These are phyloP conservation scores for Sula dactylatra DNA, from an alignment of 2,113 vertebrate species.

Conservation along the genomic window DNA sequence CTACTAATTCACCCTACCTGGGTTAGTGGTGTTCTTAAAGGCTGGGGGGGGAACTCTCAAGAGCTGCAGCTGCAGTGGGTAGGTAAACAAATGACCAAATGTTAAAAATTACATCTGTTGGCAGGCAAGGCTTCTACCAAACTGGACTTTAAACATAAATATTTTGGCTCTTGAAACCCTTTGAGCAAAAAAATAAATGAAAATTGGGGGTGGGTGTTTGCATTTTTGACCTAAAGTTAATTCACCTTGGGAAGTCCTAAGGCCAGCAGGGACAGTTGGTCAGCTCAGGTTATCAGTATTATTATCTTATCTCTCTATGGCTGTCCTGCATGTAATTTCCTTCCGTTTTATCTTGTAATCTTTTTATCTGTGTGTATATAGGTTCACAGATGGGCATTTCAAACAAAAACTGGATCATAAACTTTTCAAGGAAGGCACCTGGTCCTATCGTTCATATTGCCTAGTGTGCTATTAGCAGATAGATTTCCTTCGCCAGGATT, in stretches of 20 bases:
- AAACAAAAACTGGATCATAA: not conserved
- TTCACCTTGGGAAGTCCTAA: not conserved
- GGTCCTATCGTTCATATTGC: not conserved
- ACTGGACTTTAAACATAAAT: constrained; percentile 42
- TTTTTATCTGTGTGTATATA: not conserved
- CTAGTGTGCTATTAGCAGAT: not conserved
- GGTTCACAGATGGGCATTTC: not conserved
- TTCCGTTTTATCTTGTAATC: not conserved
- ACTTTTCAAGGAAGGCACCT: not conserved
- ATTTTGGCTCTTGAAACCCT: not conserved
- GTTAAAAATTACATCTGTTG: not conserved
- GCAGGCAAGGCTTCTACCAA: not conserved
- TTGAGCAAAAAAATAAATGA: not conserved
- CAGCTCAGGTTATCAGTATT: constrained; percentile 2
- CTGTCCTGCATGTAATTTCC: not conserved
- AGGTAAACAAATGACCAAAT: not conserved
- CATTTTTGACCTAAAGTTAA: not conserved
- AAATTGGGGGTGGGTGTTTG: not conserved
- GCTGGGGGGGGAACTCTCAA: not conserved
- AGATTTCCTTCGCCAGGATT: not conserved
- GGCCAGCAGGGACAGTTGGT: constrained; percentile 14
- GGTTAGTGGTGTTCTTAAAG: not conserved
- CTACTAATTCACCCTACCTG: not conserved
- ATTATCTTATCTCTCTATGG: not conserved
- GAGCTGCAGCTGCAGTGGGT: not conserved